A percentile compares a stretch with the other conserved stretches of the same genome.
These are phyloP conservation scores for Aricia agestis DNA, from an alignment of 1,140 invertebrate genomes.

Conservation along the genomic window DNA sequence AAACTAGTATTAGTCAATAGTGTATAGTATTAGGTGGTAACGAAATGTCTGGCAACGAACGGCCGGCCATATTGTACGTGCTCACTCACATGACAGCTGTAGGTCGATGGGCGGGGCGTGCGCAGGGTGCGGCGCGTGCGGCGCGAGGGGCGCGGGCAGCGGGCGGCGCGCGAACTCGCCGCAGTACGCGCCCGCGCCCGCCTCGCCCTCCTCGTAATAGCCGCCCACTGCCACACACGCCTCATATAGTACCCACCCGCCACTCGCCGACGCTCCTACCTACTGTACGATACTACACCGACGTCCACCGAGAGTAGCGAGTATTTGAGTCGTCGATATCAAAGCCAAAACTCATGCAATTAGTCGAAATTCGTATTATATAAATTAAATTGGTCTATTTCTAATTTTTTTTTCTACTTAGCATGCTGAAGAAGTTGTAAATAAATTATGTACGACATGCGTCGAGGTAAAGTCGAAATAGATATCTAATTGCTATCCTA, in stretches of 20 bases:
- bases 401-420: slow-evolving; percentile 35
- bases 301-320: not conserved
- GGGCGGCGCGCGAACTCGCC: slow-evolving; percentile 69
- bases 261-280: slow-evolving; percentile 41
- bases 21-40: no score
- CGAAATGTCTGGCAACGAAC: not conserved
- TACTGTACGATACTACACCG: slow-evolving; percentile 25
- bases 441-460: slow-evolving; percentile 50
- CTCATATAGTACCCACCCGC: slow-evolving; percentile 43
- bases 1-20: no score
- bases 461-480: slow-evolving; percentile 45
- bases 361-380: slow-evolving; percentile 47
- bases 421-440: slow-evolving; percentile 58
- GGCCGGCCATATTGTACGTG: slow-evolving; percentile 10
- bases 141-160: slow-evolving; percentile 68
- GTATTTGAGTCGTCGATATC: slow-evolving; percentile 15
- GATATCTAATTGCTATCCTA: slow-evolving; percentile 44
- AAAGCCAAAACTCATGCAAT: slow-evolving; percentile 60
- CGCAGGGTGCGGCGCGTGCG: slow-evolving; percentile 38
- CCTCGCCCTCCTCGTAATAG: slow-evolving; percentile 69
- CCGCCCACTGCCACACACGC: slow-evolving; percentile 73
- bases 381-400: slow-evolving; percentile 32
- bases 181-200: slow-evolving; percentile 53
- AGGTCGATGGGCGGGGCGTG: slow-evolving; percentile 64
- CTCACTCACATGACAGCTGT: slow-evolving; percentile 44